Conservation (phyloP, 1,140 invertebrate species). For the Agraylea sexmaculata region DNA sequence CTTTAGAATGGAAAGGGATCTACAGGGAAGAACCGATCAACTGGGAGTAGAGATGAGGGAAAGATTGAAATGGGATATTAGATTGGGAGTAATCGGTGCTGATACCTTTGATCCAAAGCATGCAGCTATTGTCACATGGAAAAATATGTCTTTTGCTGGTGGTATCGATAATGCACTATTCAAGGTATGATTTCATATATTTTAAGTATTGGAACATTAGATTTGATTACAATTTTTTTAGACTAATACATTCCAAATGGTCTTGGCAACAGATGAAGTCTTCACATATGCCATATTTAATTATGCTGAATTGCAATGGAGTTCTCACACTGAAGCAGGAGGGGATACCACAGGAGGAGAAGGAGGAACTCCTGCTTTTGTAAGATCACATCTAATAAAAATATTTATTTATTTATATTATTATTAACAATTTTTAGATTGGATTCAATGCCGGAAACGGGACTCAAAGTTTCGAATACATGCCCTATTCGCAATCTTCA, state of each 20-base stretch:
- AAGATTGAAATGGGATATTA: slow-evolving; percentile 76
- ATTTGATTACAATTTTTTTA: slow-evolving; percentile 32
- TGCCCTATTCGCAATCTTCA: slow-evolving; percentile 78
- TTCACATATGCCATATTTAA: slow-evolving; percentile 91
- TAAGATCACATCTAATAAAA: slow-evolving; percentile 43
- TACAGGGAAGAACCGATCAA: slow-evolving; percentile 57
- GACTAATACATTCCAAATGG: slow-evolving; percentile 92
- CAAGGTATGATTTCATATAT: slow-evolving; percentile 38
- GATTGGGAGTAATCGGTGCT: slow-evolving; percentile 81
- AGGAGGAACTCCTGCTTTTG: slow-evolving; percentile 76
- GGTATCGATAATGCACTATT: slow-evolving; percentile 70
- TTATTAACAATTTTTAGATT: slow-evolving; percentile 46
- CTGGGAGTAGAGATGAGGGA: slow-evolving; percentile 79
- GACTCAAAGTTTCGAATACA: slow-evolving; percentile 79
- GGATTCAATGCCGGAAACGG: slow-evolving; percentile 95
- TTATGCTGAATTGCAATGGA: slow-evolving; percentile 83
- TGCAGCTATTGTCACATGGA: slow-evolving; percentile 87
- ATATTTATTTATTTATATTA: slow-evolving; percentile 11
- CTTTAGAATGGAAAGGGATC: slow-evolving; percentile 49
- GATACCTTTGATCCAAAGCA: slow-evolving; percentile 85
- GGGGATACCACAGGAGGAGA: slow-evolving; percentile 78
- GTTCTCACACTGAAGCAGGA: slow-evolving; percentile 79
- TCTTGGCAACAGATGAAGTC: slow-evolving; percentile 87
- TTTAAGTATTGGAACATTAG: not conserved
- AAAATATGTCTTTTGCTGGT: slow-evolving; percentile 86